A percentile compares a stretch with the other conserved stretches of the same genome.
phyloP scores from a whole-genome alignment of 2,888 invertebrate genomes.

The Phaonia tiefii region DNA sequence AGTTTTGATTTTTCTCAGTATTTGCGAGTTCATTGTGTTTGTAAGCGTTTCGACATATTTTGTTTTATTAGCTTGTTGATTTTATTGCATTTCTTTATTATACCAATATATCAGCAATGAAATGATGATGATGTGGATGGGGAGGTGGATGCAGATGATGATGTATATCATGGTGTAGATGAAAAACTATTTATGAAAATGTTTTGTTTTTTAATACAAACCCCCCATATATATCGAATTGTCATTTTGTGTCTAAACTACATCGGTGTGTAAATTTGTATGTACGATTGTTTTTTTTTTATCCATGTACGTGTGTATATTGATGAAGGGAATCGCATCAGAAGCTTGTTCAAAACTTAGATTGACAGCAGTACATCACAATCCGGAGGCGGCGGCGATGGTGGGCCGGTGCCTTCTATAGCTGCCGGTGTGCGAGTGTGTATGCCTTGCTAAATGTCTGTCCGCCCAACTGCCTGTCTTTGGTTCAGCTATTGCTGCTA shows the following conservation, averaged over 20 bases:
- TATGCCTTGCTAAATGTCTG: too few relatives aligned
- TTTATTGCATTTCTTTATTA: background rate
- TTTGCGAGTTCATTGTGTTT: too few relatives aligned
- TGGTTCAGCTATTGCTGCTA: too few relatives aligned
- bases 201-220: conserved; percentile 6
- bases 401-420: background rate
- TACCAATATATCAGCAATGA: background rate
- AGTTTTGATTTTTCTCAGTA: too few relatives aligned
- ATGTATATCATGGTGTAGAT: background rate
- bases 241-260: background rate
- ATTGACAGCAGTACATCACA: conserved; percentile 53
- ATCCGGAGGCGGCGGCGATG: conserved; percentile 13
- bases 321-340: conserved; percentile 30
- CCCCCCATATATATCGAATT: background rate
- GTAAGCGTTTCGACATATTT: too few relatives aligned
- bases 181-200: conserved; percentile 5
- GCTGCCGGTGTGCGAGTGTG: too few relatives aligned
- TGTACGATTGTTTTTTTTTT: too few relatives aligned
- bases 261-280: too few relatives aligned
- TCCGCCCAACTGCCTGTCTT: too few relatives aligned
- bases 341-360: conserved; percentile 2
- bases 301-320: conserved; percentile 16
- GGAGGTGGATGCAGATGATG: background rate
- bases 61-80: background rate
- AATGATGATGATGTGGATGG: background rate